Conservation (phyloP, 2,797 vertebrate species). For the Myotis pilosus region DNA sequence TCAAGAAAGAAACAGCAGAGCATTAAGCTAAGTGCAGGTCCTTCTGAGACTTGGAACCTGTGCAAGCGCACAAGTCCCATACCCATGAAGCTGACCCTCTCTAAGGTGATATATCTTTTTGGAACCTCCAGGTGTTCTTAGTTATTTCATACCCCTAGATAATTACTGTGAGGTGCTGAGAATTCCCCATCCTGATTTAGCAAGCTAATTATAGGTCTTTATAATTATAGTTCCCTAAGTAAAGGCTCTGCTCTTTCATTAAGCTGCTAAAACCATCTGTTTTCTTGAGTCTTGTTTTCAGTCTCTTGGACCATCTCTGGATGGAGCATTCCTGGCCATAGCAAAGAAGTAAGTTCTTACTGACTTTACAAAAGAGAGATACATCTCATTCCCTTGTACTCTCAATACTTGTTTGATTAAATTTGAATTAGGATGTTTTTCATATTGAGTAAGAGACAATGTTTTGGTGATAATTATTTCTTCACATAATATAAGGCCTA, state of each 20-base stretch:
- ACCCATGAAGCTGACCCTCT: slow-evolving; percentile 5
- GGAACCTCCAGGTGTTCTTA: slow-evolving; percentile 62
- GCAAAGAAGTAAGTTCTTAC: slow-evolving; percentile 30
- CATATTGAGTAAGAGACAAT: slow-evolving; percentile 26
- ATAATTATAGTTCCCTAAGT: slow-evolving; percentile 71
- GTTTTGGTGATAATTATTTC: slow-evolving; percentile 57
- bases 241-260: slow-evolving; percentile 72
- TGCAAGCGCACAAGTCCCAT: neutral
- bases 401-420: slow-evolving; percentile 44
- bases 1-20: slow-evolving; percentile 6
- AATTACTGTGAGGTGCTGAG: slow-evolving; percentile 67
- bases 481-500: slow-evolving; percentile 16
- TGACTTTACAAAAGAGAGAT: slow-evolving; percentile 32
- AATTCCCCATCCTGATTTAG: slow-evolving; percentile 71
- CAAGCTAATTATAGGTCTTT: slow-evolving; percentile 70
- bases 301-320: slow-evolving; percentile 46
- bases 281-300: slow-evolving; percentile 62
- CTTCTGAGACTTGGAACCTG: neutral
- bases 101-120: slow-evolving; percentile 39
- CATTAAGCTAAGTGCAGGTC: neutral
- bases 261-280: slow-evolving; percentile 64
- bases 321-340: slow-evolving; percentile 39
- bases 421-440: slow-evolving; percentile 62
- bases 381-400: slow-evolving; percentile 22
- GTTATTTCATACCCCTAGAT: slow-evolving; percentile 55